Base-by-base conservation (phyloP, 2,888 invertebrate genomes). In the Ophioninae sp. region DNA sequence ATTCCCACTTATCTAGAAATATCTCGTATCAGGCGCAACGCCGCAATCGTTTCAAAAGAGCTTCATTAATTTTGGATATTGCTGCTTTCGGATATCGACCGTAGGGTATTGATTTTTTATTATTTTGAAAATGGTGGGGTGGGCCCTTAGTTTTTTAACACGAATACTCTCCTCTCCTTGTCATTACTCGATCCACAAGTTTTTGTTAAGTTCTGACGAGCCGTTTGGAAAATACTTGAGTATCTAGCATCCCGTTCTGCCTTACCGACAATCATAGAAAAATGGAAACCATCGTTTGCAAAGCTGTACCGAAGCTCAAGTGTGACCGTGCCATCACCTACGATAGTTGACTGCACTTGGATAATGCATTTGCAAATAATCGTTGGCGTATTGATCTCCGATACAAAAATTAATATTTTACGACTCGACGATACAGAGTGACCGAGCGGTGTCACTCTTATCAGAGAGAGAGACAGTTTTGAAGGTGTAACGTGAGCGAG, bases 1-100 rank as follows among this genome's bases (percentile, higher is more conserved):
- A 91, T 91, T 88, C 30, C 89, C 89, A 88, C 91, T 91, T 91
- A 91, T 91, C 91, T 90, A 50, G 37, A 23, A 69, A 67, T 64
- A 76, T 70, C 74, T 21, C 70, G 30, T 37, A 7, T 21, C 37
- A 74, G 64, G 17, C 56, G 68, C 13, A 17, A 20, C 39, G 10
- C 23, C 23, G 6, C 23, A 50, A 68, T 68, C 17, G 17, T 50
- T 50, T 2, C 50, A 50, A 10, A 3, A 0, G 50, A 2, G 2
- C 17, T 50, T 50, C 13, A 17, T 13, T 5, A 13, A 50, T 50
- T 50, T 50, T 5, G 5, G 17, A 17, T 0, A 6, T 50, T 13
- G 13, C 17, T 50, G 17, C 3, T 50, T 50, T 3, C 6, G 17
- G 13, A 50, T 50, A 10, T 50, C 13, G 17, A 17, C 17, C 13